Percentiles rank a stretch among this genome's conserved stretches.
phyloP scores from a whole-genome alignment of 1,140 invertebrate genomes.

The Holcopasites calliopsidis region DNA sequence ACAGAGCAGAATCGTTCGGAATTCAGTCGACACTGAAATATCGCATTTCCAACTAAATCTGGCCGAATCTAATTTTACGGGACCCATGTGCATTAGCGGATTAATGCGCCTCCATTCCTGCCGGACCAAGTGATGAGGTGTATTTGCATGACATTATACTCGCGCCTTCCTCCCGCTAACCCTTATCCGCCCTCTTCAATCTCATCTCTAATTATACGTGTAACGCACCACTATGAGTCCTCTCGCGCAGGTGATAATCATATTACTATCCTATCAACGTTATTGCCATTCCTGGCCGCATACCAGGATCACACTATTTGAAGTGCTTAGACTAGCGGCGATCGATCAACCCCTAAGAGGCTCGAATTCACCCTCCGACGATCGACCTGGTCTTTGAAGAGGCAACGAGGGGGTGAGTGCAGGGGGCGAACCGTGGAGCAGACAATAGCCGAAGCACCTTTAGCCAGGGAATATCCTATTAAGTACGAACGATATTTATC shows the following conservation, averaged over 20 bases:
- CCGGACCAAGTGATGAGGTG: slow-evolving; percentile 70
- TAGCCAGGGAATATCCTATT: slow-evolving; percentile 30
- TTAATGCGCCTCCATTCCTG: slow-evolving; percentile 74
- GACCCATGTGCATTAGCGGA: slow-evolving; percentile 75
- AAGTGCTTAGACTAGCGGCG: slow-evolving; percentile 68
- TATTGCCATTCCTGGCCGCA: slow-evolving; percentile 72
- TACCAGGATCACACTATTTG: slow-evolving; percentile 67
- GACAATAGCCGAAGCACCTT: slow-evolving; percentile 44
- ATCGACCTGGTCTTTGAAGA: slow-evolving; percentile 34
- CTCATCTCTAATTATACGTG: slow-evolving; percentile 73
- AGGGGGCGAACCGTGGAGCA: background rate
- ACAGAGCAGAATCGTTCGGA: slow-evolving; percentile 43
- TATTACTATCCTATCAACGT: slow-evolving; percentile 76
- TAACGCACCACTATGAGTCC: slow-evolving; percentile 67
- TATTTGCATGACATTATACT: slow-evolving; percentile 75
- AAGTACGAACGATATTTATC: slow-evolving; percentile 20
- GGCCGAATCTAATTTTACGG: slow-evolving; percentile 74
- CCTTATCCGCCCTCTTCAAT: slow-evolving; percentile 62
- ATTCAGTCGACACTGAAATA: slow-evolving; percentile 69
- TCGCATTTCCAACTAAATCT: slow-evolving; percentile 73
- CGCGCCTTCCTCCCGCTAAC: slow-evolving; percentile 52
- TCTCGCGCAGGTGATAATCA: slow-evolving; percentile 74
- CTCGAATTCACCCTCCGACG: slow-evolving; percentile 52
- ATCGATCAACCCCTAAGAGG: slow-evolving; percentile 64
- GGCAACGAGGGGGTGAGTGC: slow-evolving; percentile 4